phyloP scores from a whole-genome alignment of 2,797 vertebrate genomes.

The Natrix natrix region DNA sequence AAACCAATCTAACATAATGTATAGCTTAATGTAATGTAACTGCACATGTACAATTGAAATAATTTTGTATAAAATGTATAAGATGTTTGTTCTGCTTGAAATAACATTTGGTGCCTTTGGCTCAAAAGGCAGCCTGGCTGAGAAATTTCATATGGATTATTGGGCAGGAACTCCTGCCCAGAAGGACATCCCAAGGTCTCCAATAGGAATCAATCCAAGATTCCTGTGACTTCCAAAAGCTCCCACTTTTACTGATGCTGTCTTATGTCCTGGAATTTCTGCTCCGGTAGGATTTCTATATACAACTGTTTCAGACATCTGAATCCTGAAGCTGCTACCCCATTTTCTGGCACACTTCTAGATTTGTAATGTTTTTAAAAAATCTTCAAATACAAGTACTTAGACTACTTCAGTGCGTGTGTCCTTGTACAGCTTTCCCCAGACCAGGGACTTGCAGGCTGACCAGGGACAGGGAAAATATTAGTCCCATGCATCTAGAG shows the following conservation, averaged over 20 bases:
- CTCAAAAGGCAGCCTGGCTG: not conserved
- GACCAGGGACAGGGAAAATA: not conserved
- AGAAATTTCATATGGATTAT: not conserved
- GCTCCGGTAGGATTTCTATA: not conserved
- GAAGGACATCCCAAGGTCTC: not conserved
- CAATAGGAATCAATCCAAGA: not conserved
- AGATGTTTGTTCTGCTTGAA: not conserved
- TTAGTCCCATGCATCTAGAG: not conserved
- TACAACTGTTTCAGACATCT: not conserved
- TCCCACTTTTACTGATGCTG: not conserved
- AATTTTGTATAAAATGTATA: not conserved
- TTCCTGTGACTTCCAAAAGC: not conserved
- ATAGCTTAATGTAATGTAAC: not conserved
- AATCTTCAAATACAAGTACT: too few species aligned
- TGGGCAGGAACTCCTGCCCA: not conserved
- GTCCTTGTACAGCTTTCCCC: not conserved
- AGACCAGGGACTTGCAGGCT: not conserved
- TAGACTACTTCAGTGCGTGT: not conserved
- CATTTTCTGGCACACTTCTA: conserved; percentile 42
- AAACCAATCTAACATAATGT: not conserved
- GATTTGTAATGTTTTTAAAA: not conserved
- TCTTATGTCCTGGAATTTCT: too few species aligned
- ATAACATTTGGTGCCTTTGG: not conserved
- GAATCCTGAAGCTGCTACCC: too few species aligned
- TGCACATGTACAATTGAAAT: not conserved